Evolutionary conservation across 2,797 vertebrate species (phyloP), one percentile per base, ranked within the genome.

Genomic region (Moxostoma hubbsi): DNA sequence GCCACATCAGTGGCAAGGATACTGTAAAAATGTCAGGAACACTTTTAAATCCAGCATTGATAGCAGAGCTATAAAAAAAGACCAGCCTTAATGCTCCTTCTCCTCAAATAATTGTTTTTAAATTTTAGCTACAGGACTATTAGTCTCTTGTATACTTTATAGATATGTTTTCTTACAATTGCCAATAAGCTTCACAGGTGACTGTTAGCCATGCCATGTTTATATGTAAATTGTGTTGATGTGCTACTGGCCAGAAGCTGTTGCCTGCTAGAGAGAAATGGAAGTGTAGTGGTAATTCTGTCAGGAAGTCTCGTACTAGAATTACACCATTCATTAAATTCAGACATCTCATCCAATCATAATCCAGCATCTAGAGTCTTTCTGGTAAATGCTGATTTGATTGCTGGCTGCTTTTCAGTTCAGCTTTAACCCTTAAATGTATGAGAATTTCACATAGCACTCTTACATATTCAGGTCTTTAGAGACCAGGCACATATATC

Each of bases 151-250:
- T 50, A 69, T 50, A 18, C 9, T 10, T 57, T 16, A 54, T 58
- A 45, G 57, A 45, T 46, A 49, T 46, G 9, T 24, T 59, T 75
- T 64, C 53, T 68, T 54, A 68, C 64, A 65, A 49, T 66, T 79
- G 72, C 66, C 62, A 51, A 66, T 54, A 7, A 36, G 61, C 61
- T 46, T 53, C 64, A 51, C 72, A 79, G 69, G 16, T 4, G 1
- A 13, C 79, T 67, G 46, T 58, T 57, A 81, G 67, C 72, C 83
- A 68, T 80, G 83, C 80, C 77, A 71, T 59, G 69, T 61, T 71
- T 70, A 77, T 73, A 50, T 79, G 73, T 69, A 77, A 82, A 77
- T 72, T 66, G 69, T 79, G 72, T 57, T 51, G 67, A 46, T 67
- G 66, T 67, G 50, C 73, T 79, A 61, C 66, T 58, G 65, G 83